Evolutionary conservation across 2,797 vertebrate species (phyloP).

Genomic region (Pangasius sanitwongsei): DNA sequence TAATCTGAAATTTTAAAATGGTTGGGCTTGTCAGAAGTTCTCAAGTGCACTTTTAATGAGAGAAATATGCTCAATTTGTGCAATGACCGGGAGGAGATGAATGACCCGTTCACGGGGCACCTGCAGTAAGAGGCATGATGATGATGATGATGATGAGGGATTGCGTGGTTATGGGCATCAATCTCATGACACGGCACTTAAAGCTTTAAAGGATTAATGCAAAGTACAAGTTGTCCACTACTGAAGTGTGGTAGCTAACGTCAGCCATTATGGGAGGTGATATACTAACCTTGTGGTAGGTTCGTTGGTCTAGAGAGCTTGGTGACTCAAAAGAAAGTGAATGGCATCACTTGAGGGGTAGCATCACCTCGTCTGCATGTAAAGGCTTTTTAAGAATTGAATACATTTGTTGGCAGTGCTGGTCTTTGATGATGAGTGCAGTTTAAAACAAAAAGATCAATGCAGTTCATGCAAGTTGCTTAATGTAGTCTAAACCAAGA

Average conservation of each 20-base stretch:
- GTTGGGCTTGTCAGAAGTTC: conserved; percentile 67
- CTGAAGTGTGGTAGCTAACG: background rate
- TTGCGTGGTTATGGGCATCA: conserved; percentile 57
- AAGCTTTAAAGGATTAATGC: conserved; percentile 64
- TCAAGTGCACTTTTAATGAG: conserved; percentile 54
- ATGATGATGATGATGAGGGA: conserved; percentile 53
- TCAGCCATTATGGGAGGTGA: conserved; percentile 66
- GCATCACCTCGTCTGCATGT: conserved; percentile 11
- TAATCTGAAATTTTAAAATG: conserved; percentile 65
- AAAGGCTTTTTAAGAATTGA: background rate
- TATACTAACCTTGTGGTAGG: conserved; percentile 67
- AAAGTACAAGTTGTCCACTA: conserved; percentile 48
- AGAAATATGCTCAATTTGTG: conserved; percentile 62
- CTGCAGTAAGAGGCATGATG: conserved; percentile 61
- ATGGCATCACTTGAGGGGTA: conserved; percentile 54
- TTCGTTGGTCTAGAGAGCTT: conserved; percentile 54
- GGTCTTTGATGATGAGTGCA: background rate
- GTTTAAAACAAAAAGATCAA: background rate
- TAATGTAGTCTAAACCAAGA: background rate
- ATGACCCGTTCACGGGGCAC: conserved; percentile 61
- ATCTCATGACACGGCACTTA: conserved; percentile 66
- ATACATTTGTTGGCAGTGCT: background rate
- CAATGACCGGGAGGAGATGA: conserved; percentile 42
- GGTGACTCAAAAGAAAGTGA: conserved; percentile 17
- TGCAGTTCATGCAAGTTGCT: background rate